Conservation (phyloP, 2,113 vertebrate species). For the Chiloscyllium plagiosum region DNA sequence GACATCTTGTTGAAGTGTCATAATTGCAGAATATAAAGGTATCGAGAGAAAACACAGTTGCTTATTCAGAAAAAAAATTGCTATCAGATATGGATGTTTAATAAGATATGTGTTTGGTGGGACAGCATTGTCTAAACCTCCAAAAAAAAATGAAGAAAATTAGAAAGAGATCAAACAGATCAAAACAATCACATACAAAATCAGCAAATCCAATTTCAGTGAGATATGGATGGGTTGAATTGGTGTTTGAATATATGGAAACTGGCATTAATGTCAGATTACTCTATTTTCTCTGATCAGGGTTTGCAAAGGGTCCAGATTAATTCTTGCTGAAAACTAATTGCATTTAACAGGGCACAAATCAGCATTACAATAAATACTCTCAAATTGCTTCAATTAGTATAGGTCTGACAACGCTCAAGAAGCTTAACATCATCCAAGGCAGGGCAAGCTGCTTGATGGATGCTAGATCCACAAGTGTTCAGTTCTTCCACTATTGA, state of each 20-base stretch:
- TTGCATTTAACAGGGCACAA: too few species aligned
- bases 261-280: background rate
- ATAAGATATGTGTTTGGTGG: background rate
- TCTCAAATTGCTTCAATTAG: too few species aligned
- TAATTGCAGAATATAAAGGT: background rate
- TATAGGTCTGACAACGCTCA: too few species aligned
- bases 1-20: background rate
- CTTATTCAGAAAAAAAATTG: background rate
- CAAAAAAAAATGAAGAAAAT: background rate
- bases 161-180: background rate
- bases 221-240: background rate
- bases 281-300: background rate
- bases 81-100: background rate
- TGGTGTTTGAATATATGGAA: background rate
- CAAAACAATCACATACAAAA: background rate
- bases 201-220: background rate
- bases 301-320: too few species aligned
- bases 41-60: background rate
- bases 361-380: too few species aligned
- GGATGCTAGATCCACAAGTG: too few species aligned
- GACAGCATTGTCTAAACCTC: background rate
- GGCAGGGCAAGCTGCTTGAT: too few species aligned
- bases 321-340: background rate
- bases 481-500: too few species aligned
- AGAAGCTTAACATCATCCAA: too few species aligned